A percentile compares a stretch with the other conserved stretches of the same genome.
phyloP scores from a whole-genome alignment of 2,797 vertebrate genomes.

The Cuculus canorus region DNA sequence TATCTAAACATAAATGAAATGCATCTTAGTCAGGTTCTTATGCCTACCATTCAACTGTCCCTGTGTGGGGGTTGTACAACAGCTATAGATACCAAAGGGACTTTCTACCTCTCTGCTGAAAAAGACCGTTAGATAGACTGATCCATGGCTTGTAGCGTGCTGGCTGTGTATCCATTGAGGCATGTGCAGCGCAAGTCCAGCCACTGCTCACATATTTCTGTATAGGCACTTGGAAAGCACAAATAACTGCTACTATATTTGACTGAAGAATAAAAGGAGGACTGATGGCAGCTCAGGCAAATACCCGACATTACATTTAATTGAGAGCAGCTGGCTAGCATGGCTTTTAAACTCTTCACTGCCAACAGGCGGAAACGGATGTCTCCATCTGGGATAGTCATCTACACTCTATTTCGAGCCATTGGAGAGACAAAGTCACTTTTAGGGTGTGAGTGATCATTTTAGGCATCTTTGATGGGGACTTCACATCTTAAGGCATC shows the following conservation, averaged over 20 bases:
- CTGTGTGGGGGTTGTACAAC: neutral
- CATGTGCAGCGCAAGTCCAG: neutral
- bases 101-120: neutral
- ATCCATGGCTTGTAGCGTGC: neutral
- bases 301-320: neutral
- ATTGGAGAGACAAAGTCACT: neutral
- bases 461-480: neutral
- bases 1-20: neutral
- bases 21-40: neutral
- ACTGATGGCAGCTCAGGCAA: neutral
- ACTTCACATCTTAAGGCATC: neutral
- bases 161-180: rapidly evolving
- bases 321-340: neutral
- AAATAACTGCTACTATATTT: neutral
- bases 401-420: neutral
- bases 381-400: neutral
- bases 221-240: neutral
- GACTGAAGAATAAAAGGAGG: neutral
- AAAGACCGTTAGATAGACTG: neutral
- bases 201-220: neutral
- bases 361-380: neutral
- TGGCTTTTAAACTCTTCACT: neutral
- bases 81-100: neutral
- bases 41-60: neutral
- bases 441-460: neutral